Percentiles rank a stretch among this genome's conserved stretches.
Conservation (phyloP, 2,797 vertebrate genomes). For the Pangasius macronema region DNA sequence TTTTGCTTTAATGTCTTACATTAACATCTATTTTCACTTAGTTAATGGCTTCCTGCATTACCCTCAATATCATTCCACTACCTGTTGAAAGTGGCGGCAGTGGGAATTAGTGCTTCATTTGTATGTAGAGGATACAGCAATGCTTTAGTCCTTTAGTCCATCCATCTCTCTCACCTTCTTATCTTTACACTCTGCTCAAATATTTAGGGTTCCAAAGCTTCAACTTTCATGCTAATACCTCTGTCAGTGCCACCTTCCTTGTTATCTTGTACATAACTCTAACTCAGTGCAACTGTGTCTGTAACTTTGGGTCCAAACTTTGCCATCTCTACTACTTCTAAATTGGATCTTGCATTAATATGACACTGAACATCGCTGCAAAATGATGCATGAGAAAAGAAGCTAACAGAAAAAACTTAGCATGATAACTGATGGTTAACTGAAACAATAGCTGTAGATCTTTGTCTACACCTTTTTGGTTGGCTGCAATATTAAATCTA, state of each 20-base stretch:
- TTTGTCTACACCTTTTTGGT: background rate
- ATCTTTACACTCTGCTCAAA: background rate
- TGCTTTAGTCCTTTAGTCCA: background rate
- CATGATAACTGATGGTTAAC: background rate
- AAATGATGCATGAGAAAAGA: background rate
- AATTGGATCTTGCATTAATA: background rate
- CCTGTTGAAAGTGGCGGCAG: background rate
- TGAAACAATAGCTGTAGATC: background rate
- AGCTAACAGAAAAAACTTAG: background rate
- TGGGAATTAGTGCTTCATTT: background rate
- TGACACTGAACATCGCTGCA: background rate
- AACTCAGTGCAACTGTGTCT: background rate
- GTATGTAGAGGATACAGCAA: background rate
- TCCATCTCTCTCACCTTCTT: background rate
- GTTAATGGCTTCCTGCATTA: background rate
- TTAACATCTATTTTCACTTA: background rate
- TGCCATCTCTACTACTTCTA: background rate
- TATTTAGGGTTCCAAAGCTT: background rate
- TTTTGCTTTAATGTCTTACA: background rate
- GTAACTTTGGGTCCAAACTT: background rate
- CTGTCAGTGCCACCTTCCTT: background rate
- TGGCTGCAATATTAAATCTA: background rate
- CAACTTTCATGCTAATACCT: background rate
- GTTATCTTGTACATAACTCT: background rate
- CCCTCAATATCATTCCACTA: background rate